phyloP scores from a whole-genome alignment of 2,888 invertebrate species.

The Ochropleura leucogaster region DNA sequence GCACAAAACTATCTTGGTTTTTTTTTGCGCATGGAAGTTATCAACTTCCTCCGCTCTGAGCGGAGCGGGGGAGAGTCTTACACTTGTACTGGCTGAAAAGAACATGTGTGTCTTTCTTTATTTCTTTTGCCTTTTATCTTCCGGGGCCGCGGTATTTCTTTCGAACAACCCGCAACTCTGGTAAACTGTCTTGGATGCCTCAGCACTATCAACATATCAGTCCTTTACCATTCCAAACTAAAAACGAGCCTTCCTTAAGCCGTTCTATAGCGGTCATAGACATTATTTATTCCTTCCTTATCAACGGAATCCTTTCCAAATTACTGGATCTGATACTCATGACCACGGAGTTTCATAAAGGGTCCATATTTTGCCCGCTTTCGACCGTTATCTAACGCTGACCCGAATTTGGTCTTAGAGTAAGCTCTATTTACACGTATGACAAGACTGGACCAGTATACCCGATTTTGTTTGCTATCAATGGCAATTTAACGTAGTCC shows the following conservation, averaged over 20 bases:
- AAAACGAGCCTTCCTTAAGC: background rate
- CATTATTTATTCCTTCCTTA: slow-evolving; percentile 38
- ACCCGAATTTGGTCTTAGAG: slow-evolving; percentile 47
- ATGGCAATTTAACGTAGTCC: slow-evolving; percentile 36
- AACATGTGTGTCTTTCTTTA: too few species aligned
- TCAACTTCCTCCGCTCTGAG: too few species aligned
- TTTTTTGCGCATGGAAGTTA: too few species aligned
- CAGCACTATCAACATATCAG: background rate
- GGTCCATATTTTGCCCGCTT: slow-evolving; percentile 47
- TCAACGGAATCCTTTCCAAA: slow-evolving; percentile 32
- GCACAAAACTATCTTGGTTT: background rate
- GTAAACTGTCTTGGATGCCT: background rate
- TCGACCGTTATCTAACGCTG: slow-evolving; percentile 51
- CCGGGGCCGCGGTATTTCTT: too few species aligned
- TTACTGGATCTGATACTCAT: slow-evolving; percentile 44
- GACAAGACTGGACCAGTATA: slow-evolving; percentile 19
- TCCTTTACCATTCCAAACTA: background rate
- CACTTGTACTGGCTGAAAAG: too few species aligned
- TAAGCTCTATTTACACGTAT: slow-evolving; percentile 59
- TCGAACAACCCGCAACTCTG: too few species aligned
- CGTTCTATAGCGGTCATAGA: slow-evolving; percentile 1
- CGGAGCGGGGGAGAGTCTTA: too few species aligned
- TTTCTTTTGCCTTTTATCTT: too few species aligned
- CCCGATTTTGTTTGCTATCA: slow-evolving; percentile 42
- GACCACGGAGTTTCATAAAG: slow-evolving; percentile 44